Evolutionary conservation across 2,888 invertebrate genomes (phyloP), one percentile per base, ranked within the genome.

Genomic region (Microctonus aethiopoides): DNA sequence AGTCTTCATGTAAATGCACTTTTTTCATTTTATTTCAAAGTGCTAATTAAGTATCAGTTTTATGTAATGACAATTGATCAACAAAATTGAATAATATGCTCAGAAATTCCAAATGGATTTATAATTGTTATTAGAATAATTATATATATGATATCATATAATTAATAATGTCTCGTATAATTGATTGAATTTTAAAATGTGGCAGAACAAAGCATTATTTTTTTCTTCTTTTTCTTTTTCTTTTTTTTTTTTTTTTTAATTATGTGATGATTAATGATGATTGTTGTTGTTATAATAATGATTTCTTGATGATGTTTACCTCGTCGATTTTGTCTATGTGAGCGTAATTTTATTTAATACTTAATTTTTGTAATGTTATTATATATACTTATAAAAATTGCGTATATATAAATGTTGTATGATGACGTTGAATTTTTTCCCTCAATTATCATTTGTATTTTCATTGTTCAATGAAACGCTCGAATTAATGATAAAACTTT

Each of bases 321-420:
- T 46, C 46, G 16, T 46, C 16, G 20, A 9, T 7, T 16, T 46
- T 16, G 16, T 46, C 16, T 16, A 20, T 70, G 74, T 68, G 74
- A 68, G 75, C 72, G 72, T 74, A 71, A 72, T 70, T 67, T 76
- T 77, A 77, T 77, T 77, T 77, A 77, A 77, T 76, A 65, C 68
- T 73, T 75, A 72, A 74, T 67, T 72, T 46, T 63, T 66, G 67
- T 68, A 67, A 62, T 62, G 56, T 68, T 71, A 66, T 59, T 67
- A 32, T 70, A 64, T 52, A 66, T 46, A 16, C 16, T 0, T n/a
- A 6, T 46, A 16, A n/a, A 46, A 9, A 16, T n/a, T n/a, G n/a
- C 20, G 4, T 2, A n/a, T 46, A 16, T n/a, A n/a, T n/a, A n/a
- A n/a, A n/a, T n/a, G n/a, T n/a, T n/a, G n/a, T n/a, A n/a, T n/a